Evolutionary conservation across 1,140 invertebrate species (phyloP), one percentile per base, ranked within the genome.

Genomic region (Micrasema minimum): DNA sequence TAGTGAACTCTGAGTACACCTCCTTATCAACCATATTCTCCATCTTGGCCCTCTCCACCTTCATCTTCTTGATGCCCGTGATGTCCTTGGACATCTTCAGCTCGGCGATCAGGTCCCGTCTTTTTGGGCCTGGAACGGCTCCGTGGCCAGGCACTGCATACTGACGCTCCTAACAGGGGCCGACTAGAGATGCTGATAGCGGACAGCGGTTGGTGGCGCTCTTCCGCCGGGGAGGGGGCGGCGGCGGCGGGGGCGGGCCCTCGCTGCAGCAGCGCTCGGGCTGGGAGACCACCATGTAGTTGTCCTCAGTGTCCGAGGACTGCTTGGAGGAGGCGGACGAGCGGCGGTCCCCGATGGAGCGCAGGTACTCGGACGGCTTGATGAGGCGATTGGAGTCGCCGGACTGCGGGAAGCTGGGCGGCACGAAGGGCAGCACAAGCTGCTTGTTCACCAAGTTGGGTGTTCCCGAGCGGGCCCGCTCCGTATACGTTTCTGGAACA

Each of bases 51-150:
- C 91, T 88, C 80, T 96, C 93, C 35, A 95, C 92, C 82, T 96
- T 96, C 82, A 96, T 82, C 79, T 96, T 96, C 80, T 92, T 94
- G 38, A 96, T 94, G 1, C 94, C 94, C 0, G 92, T 90, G 55
- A 96, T 94, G 77, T 96, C 93, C 80, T 93, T 95, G 0, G 93
- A 94, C 82, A 93, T 89, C 81, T 96, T 96, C 38, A 96, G 79
- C 79, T 96, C 95, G 16, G 93, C 94, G 53, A 96, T 96, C 18
- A 96, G 81, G 79, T 96, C 93, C 12, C n/a, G 91, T 92, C 80
- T n/a, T 95, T 96, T 69, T 90, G 90, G 41, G 87, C 85, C 51
- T 89, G 86, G 80, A 91, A 93, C n/a, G 90, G 85, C 57, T 91
- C 90, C 7, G 85, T 88, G 66, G 88, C 90, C n/a, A 90, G 76